A percentile compares a stretch with the other conserved stretches of the same genome.
phyloP scores from a whole-genome alignment of 1,140 invertebrate genomes.

The Drosophila truncata region DNA sequence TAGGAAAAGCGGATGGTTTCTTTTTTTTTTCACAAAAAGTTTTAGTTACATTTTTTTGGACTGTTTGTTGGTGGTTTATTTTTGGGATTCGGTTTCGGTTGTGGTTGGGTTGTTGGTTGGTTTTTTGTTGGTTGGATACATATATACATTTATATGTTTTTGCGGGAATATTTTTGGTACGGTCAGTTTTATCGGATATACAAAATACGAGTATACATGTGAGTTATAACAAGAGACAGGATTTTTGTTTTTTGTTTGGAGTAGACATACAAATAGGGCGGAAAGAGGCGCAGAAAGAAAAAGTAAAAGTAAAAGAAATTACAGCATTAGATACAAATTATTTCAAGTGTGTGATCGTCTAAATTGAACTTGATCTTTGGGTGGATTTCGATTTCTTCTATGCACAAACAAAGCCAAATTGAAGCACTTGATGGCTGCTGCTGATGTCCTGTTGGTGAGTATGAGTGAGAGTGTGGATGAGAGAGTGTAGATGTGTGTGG shows the following conservation, averaged over 20 bases:
- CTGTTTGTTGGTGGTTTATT: conserved; percentile 61
- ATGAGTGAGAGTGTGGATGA: conserved; percentile 26
- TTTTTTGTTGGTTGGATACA: conserved; percentile 45
- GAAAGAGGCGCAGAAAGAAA: conserved; percentile 75
- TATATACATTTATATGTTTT: conserved; percentile 49
- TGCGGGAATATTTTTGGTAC: conserved; percentile 69
- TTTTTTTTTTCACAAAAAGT: conserved; percentile 54
- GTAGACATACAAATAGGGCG: conserved; percentile 70
- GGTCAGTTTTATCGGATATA: conserved; percentile 68
- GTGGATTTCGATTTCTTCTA: conserved; percentile 12
- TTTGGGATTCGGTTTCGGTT: conserved; percentile 50
- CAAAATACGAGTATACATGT: conserved; percentile 66
- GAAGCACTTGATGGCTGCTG: conserved; percentile 27
- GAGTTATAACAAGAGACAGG: conserved; percentile 71
- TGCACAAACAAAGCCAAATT: conserved; percentile 48
- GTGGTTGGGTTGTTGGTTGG: conserved; percentile 55
- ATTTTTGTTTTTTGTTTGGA: conserved; percentile 47
- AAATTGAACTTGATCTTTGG: conserved; percentile 29
- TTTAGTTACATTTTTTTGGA: conserved; percentile 79
- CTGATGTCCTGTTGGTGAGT: conserved; percentile 23
- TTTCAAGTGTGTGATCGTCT: conserved; percentile 56
- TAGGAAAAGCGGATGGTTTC: conserved; percentile 48
- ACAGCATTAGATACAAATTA: conserved; percentile 82
- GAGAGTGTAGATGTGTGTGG: neutral
- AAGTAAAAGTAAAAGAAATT: conserved; percentile 82